phyloP scores from a whole-genome alignment of 1,140 invertebrate species.

The Drosophila trapezifrons region DNA sequence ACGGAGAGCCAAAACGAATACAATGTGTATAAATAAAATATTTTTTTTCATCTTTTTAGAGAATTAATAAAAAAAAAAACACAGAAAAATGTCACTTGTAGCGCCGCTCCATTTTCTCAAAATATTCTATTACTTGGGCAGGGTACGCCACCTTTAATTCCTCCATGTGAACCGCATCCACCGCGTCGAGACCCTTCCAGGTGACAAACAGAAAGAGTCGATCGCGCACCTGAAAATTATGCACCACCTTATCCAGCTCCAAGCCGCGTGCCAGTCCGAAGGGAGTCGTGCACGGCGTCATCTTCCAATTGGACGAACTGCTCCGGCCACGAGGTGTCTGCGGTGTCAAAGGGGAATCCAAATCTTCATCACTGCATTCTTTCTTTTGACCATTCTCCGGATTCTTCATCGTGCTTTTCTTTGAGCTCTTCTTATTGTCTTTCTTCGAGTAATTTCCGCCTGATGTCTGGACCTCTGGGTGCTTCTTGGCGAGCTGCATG shows the following conservation, averaged over 20 bases:
- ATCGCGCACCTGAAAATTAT: neutral
- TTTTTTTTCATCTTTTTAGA: too few species aligned
- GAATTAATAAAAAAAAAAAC: too few species aligned
- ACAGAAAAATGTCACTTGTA: too few species aligned
- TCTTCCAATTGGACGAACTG: slow-evolving; percentile 1
- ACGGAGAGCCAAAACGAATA: too few species aligned
- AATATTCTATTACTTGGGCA: slow-evolving; percentile 13
- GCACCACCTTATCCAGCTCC: slow-evolving; percentile 16
- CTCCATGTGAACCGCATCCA: slow-evolving; percentile 15
- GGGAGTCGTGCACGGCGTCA: neutral
- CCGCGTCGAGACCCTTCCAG: slow-evolving; percentile 10
- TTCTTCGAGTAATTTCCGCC: neutral
- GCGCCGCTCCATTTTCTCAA: slow-evolving; percentile 3
- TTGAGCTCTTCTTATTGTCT: neutral
- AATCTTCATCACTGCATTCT: neutral
- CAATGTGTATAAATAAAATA: too few species aligned
- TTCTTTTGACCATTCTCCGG: too few species aligned
- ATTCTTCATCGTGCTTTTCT: neutral
- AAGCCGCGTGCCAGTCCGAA: slow-evolving; percentile 27
- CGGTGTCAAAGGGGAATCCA: neutral
- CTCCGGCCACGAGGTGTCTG: too few species aligned
- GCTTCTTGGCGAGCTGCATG: neutral
- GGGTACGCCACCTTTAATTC: slow-evolving; percentile 14
- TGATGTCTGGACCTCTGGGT: too few species aligned
- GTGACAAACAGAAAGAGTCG: slow-evolving; percentile 12